Evolutionary conservation across 2,888 invertebrate species (phyloP).

Genomic region (Folsomia manolachei): DNA sequence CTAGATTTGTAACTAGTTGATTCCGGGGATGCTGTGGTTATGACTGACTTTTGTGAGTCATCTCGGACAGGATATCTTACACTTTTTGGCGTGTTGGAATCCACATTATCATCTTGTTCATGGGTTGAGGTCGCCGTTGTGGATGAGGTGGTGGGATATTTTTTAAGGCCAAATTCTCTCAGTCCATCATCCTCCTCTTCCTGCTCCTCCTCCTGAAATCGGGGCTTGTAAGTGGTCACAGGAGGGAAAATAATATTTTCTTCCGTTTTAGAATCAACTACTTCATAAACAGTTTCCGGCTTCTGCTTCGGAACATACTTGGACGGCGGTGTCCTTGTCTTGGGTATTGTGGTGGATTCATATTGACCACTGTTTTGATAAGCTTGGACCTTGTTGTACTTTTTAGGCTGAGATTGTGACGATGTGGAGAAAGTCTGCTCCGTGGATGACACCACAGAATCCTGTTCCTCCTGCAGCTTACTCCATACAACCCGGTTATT

Average conservation of each 20-base stretch:
- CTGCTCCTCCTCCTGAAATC: not conserved
- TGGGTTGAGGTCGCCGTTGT: not conserved
- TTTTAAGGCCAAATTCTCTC: not conserved
- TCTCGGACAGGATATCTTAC: slow-evolving; percentile 10
- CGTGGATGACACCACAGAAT: slow-evolving; percentile 22
- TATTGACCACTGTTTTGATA: not conserved
- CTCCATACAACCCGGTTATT: slow-evolving; percentile 17
- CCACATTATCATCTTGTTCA: slow-evolving; percentile 6
- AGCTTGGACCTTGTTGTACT: not conserved
- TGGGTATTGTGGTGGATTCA: not conserved
- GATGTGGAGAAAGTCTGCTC: not conserved
- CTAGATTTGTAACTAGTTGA: slow-evolving; percentile 32
- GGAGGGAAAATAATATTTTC: not conserved
- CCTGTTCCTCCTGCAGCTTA: slow-evolving; percentile 18
- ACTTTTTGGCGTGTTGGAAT: slow-evolving; percentile 36
- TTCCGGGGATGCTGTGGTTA: slow-evolving; percentile 1
- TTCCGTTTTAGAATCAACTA: not conserved
- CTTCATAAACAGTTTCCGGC: too few relatives aligned
- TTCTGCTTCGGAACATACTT: not conserved
- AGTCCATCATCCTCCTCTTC: not conserved
- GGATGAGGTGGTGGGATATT: not conserved
- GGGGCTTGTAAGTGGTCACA: slow-evolving; percentile 15
- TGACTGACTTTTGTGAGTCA: not conserved
- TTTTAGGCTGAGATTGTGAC: not conserved
- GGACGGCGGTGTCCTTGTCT: not conserved